Conservation (phyloP, 2,797 vertebrate species). For the Dermochelys coriacea region DNA sequence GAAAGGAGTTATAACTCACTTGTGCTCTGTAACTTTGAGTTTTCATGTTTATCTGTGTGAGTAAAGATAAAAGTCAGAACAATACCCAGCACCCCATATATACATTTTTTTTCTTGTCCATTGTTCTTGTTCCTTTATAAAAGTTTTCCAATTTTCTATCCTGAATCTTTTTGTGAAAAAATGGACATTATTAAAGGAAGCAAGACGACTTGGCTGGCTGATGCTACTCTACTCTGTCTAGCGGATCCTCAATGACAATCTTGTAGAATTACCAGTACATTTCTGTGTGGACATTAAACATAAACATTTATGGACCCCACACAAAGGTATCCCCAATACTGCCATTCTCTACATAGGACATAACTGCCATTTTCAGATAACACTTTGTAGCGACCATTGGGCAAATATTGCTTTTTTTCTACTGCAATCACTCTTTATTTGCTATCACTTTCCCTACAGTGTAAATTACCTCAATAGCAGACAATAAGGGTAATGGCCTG, state of each 20-base stretch:
- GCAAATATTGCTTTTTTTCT: fast-evolving
- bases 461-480: background rate
- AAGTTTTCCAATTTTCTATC: background rate
- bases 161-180: background rate
- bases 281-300: background rate
- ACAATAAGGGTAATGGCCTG: background rate
- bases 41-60: background rate
- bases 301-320: background rate
- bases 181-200: background rate
- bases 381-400: background rate
- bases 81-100: background rate
- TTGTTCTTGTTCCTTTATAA: background rate
- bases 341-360: background rate
- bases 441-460: background rate
- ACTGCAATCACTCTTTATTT: background rate
- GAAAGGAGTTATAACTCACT: background rate
- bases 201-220: background rate
- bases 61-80: slow-evolving; percentile 16
- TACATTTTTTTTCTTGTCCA: background rate
- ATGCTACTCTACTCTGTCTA: background rate
- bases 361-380: background rate
- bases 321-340: background rate
- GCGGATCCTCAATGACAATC: background rate
- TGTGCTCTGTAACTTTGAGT: background rate
- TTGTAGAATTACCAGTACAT: background rate